Conservation (phyloP, 1,140 invertebrate genomes). For the Lasioglossum baleicum region DNA sequence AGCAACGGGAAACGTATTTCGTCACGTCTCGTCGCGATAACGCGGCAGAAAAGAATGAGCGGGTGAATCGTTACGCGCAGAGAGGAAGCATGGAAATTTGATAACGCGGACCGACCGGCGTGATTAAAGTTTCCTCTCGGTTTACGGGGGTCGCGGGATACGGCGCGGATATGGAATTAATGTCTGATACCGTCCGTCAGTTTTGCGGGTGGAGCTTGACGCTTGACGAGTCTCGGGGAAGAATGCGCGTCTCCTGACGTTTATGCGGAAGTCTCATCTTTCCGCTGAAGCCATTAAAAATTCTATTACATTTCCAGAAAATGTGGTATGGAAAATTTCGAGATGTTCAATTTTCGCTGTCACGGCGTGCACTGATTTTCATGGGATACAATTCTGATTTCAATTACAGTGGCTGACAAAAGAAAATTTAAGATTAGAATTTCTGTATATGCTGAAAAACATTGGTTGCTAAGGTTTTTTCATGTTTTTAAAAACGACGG, state of each 20-base stretch:
- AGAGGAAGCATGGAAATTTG: conserved; percentile 35
- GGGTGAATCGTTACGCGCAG: neutral
- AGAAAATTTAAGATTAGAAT: no score
- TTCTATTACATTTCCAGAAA: no score
- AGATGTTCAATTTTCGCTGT: no score
- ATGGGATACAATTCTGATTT: no score
- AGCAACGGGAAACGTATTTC: conserved; percentile 35
- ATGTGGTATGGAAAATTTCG: no score
- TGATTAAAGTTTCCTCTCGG: conserved; percentile 24
- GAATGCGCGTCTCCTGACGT: neutral
- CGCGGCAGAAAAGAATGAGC: conserved; percentile 27
- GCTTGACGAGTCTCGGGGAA: neutral
- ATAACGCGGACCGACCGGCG: conserved; percentile 8
- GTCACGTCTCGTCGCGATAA: conserved; percentile 45
- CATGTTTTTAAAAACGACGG: no score
- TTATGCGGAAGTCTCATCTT: neutral
- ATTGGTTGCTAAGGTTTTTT: no score
- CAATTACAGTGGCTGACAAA: no score
- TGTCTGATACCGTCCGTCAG: neutral
- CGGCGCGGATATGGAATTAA: neutral
- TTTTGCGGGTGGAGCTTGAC: neutral
- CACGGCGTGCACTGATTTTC: no score
- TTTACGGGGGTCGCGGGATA: neutral
- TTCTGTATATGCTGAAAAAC: no score
- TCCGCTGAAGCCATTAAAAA: neutral